Base-by-base conservation (phyloP, 2,797 vertebrate species). In the Chrysocyon brachyurus region DNA sequence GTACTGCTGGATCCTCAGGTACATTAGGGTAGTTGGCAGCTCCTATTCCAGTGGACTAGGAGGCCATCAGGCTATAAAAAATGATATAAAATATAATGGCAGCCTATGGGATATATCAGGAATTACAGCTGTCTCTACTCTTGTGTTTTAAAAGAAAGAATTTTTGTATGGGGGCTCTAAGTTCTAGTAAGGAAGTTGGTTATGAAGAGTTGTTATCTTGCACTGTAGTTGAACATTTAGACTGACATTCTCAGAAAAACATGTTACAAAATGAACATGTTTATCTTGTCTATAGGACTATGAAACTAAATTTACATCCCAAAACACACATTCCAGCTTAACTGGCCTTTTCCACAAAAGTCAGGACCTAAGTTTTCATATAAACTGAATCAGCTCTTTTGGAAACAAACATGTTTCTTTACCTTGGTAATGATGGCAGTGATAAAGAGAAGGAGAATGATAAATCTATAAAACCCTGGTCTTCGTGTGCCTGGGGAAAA, bases 391-490 rank as follows among this genome's bases (percentile, higher is more conserved):
- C 17, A 59, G 1, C 4, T 92, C 0, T 36, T 54, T 7, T 86
- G 52, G 78, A 73, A 77, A 93, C 66, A 97, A 72, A 73, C 64
- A 54, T 87, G 31, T 66, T 92, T 61, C 14, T 82, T 36, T 90
- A 85, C 73, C 14, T 72, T 84, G 57, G 3, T 56, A 79, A 21
- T 19, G 1, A 15, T 91, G 81, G 15, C 46, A 73, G 2, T 82
- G 94, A 94, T 83, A 96, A 98, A 93, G 78, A 94, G 77, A 81
- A 72, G 0, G 2, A 57, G 12, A 86, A 94, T 86, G 83, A 96
- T 79, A 85, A 46, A 82, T 88, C 63, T 78, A 12, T 96, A 59
- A 86, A 59, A 94, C 15, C 4, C 3, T 87, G 28, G 19, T 73
- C 12, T 54, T 88, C 83, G 10, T 92, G 68, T 57, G 19, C 83